Percentiles rank a stretch among this genome's conserved stretches.
Evolutionary conservation across 2,888 invertebrate species (phyloP).

Genomic region (Hipparchia sbordonii): DNA sequence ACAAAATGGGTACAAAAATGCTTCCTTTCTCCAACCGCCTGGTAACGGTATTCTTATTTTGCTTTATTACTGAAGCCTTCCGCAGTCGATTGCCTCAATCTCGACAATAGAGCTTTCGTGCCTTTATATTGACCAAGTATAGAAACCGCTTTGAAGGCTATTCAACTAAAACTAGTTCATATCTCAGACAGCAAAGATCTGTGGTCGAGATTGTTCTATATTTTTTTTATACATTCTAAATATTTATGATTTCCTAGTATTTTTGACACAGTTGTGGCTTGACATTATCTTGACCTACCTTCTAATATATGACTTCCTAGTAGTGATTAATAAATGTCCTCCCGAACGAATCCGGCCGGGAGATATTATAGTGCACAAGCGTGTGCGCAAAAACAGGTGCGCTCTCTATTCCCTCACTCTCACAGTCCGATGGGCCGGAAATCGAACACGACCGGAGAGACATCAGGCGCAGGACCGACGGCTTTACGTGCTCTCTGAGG

Average conservation of each 20-base stretch:
- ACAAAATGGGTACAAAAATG: not conserved
- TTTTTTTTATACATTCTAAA: constrained; percentile 18
- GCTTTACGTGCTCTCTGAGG: no score
- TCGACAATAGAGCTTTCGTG: constrained; percentile 17
- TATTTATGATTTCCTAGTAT: constrained; percentile 12
- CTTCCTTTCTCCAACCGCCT: constrained; percentile 18
- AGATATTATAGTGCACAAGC: no score
- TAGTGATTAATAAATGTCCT: not conserved
- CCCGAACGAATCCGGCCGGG: no score
- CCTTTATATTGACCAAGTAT: constrained; percentile 16
- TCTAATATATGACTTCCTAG: not conserved
- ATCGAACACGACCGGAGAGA: no score
- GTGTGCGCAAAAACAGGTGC: no score
- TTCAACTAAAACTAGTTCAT: constrained; percentile 29
- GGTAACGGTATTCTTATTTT: constrained; percentile 9
- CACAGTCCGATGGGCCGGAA: no score
- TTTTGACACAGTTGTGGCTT: not conserved
- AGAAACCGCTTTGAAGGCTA: constrained; percentile 28
- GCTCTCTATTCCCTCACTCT: no score
- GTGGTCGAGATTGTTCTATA: constrained; percentile 6
- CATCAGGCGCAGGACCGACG: no score
- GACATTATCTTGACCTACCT: not conserved
- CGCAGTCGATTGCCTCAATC: constrained; percentile 14
- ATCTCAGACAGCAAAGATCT: constrained; percentile 21
- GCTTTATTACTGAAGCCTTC: constrained; percentile 1